phyloP scores from a whole-genome alignment of 2,797 vertebrate genomes.

The Gorsachius magnificus region DNA sequence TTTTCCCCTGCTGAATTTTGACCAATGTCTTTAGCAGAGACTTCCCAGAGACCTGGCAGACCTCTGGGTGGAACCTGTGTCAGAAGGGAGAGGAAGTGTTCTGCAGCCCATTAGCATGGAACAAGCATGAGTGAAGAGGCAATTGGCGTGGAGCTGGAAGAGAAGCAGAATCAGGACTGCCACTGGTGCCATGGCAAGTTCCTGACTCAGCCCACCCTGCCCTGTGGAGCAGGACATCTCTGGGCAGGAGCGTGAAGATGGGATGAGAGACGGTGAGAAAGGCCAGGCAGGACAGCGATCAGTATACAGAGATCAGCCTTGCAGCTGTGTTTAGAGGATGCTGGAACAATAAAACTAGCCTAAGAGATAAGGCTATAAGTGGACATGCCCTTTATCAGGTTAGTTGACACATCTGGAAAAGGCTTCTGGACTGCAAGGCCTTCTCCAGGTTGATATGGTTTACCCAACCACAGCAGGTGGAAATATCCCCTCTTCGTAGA shows the following conservation, averaged over 20 bases:
- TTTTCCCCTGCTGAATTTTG: background rate
- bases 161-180: background rate
- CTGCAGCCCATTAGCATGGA: background rate
- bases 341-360: background rate
- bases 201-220: background rate
- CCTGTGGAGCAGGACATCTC: background rate
- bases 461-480: background rate
- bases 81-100: background rate
- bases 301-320: background rate
- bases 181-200: fast-evolving
- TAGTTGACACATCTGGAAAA: background rate
- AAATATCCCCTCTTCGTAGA: background rate
- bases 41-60: background rate
- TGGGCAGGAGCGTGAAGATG: background rate
- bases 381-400: background rate
- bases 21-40: background rate
- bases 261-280: background rate
- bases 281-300: background rate
- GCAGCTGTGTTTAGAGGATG: background rate
- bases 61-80: background rate
- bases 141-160: background rate
- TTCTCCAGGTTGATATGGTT: background rate
- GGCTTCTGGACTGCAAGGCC: background rate
- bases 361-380: background rate
- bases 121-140: background rate